Conservation (phyloP, 2,888 invertebrate species). For the Epicampocera succincta region DNA sequence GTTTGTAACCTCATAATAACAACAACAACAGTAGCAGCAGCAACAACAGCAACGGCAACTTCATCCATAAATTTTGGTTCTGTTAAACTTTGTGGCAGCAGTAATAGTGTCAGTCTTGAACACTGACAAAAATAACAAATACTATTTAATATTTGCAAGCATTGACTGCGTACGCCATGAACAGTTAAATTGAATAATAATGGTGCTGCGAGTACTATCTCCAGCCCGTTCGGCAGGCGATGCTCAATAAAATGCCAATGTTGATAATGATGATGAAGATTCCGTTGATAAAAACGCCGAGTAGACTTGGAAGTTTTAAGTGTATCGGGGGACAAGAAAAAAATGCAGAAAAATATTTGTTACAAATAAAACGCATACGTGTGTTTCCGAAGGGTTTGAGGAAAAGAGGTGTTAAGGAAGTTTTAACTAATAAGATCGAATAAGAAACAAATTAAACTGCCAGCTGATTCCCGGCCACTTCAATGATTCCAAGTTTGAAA, state of each 20-base stretch:
- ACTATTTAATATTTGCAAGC: constrained; percentile 12
- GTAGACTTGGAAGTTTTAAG: neutral
- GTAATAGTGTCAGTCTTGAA: constrained; percentile 51
- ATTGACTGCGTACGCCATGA: constrained; percentile 20
- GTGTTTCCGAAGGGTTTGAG: no score
- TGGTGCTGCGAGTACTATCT: neutral
- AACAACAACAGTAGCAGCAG: neutral
- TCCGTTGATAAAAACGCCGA: constrained; percentile 19
- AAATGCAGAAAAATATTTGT: constrained; percentile 25
- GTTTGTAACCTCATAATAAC: constrained; percentile 9
- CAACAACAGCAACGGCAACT: neutral
- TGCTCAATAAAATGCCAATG: constrained; percentile 19
- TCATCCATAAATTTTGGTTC: constrained; percentile 41
- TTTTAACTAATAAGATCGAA: no score
- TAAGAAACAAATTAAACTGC: no score
- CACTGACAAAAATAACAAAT: constrained; percentile 14
- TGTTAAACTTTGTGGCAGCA: constrained; percentile 27
- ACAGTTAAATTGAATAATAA: constrained; percentile 8
- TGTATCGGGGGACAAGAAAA: constrained; percentile 5
- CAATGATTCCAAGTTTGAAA: no score
- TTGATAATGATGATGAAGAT: constrained; percentile 34
- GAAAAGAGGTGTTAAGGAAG: no score
- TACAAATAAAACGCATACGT: neutral
- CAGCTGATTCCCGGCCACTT: no score
- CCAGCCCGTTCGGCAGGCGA: neutral